Conservation (phyloP, 2,888 invertebrate species). For the Cantharis rustica region DNA sequence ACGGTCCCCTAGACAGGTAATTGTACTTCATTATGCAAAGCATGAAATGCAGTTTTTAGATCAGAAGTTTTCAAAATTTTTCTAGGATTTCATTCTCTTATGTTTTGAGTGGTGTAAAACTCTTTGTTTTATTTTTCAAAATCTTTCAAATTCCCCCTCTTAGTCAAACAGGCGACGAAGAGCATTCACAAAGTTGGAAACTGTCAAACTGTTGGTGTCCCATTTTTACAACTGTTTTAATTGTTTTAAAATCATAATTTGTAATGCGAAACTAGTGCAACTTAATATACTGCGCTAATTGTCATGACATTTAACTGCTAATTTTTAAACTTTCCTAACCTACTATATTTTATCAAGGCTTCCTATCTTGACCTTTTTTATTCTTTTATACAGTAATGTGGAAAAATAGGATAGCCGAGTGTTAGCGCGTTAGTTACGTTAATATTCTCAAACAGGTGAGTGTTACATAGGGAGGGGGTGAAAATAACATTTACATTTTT, state of each 20-base stretch:
- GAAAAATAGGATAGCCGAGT: background rate
- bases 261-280: background rate
- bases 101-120: too few species aligned
- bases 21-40: background rate
- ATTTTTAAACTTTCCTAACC: background rate
- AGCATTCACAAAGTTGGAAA: background rate
- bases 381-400: background rate
- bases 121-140: too few species aligned
- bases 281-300: background rate
- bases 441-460: background rate
- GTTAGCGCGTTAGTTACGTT: background rate
- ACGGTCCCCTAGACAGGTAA: background rate
- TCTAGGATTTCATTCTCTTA: background rate
- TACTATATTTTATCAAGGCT: background rate
- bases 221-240: background rate
- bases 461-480: background rate
- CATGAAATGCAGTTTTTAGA: background rate
- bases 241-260: background rate
- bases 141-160: too few species aligned
- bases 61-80: background rate
- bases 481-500: background rate
- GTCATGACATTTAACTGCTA: background rate
- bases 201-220: background rate
- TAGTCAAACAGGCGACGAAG: too few species aligned
- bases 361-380: background rate